Conservation (phyloP, 2,888 invertebrate genomes). For the Belgica antarctica region DNA sequence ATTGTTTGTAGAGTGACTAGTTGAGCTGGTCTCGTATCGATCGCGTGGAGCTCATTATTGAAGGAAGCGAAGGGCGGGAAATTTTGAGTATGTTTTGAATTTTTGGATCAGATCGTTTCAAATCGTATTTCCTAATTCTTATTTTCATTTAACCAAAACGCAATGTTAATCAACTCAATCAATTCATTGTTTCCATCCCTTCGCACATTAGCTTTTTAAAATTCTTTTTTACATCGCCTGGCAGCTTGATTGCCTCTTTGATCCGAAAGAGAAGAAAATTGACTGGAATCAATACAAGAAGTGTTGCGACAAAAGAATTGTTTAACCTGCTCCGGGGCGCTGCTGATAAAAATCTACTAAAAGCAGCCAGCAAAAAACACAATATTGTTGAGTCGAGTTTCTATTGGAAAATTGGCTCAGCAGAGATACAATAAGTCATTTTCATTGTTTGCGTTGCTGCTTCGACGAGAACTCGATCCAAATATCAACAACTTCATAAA, state of each 20-base stretch:
- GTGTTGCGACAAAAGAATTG: constrained; percentile 33
- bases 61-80: too few species aligned
- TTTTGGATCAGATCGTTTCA: not conserved
- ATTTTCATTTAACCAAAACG: too few species aligned
- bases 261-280: not conserved
- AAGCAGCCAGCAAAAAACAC: not conserved
- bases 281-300: constrained; percentile 35
- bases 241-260: not conserved
- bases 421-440: constrained; percentile 15
- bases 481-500: constrained; percentile 37
- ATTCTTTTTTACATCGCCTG: not conserved
- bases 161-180: too few species aligned
- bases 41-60: not conserved
- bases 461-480: not conserved
- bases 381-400: too few species aligned
- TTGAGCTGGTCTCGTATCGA: not conserved
- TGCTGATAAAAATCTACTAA: constrained; percentile 23
- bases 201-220: too few species aligned
- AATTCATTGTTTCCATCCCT: too few species aligned
- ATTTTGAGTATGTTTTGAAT: too few species aligned
- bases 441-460: not conserved
- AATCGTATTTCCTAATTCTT: too few species aligned
- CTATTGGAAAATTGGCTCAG: not conserved
- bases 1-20: constrained; percentile 15
- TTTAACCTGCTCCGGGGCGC: constrained; percentile 32